These are phyloP conservation scores for Epinotia ramella DNA, from an alignment of 2,888 invertebrate species.

Conservation along the genomic window DNA sequence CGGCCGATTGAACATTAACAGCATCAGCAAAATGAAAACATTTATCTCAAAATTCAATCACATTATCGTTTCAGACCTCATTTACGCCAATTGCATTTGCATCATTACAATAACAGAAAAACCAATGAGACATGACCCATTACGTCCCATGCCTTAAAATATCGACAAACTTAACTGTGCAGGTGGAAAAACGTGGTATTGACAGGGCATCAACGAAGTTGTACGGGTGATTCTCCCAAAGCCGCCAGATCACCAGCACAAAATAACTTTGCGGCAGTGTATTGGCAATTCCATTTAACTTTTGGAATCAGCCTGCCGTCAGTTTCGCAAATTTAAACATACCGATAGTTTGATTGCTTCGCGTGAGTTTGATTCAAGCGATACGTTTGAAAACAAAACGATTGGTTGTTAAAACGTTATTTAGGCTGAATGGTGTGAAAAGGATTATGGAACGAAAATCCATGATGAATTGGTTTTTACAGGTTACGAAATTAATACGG, in stretches of 20 bases:
- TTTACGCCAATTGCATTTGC: constrained; percentile 38
- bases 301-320: constrained; percentile 38
- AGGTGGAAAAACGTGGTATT: background rate
- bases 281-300: constrained; percentile 46
- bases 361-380: constrained; percentile 39
- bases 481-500: background rate
- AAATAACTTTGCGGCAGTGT: constrained; percentile 41
- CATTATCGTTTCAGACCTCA: constrained; percentile 39
- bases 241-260: constrained; percentile 18
- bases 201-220: background rate
- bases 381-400: constrained; percentile 38
- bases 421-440: background rate
- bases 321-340: constrained; percentile 44
- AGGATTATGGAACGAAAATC: constrained; percentile 2
- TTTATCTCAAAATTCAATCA: constrained; percentile 36
- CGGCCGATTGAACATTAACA: background rate
- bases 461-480: background rate
- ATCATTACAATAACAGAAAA: constrained; percentile 44
- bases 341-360: constrained; percentile 43
- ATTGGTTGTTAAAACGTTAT: constrained; percentile 12
- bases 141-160: constrained; percentile 32
- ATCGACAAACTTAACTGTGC: constrained; percentile 29
- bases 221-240: background rate
- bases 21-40: constrained; percentile 7
- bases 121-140: constrained; percentile 41